Conservation (phyloP, 2,888 invertebrate genomes). For the Sylvicola cinctus region DNA sequence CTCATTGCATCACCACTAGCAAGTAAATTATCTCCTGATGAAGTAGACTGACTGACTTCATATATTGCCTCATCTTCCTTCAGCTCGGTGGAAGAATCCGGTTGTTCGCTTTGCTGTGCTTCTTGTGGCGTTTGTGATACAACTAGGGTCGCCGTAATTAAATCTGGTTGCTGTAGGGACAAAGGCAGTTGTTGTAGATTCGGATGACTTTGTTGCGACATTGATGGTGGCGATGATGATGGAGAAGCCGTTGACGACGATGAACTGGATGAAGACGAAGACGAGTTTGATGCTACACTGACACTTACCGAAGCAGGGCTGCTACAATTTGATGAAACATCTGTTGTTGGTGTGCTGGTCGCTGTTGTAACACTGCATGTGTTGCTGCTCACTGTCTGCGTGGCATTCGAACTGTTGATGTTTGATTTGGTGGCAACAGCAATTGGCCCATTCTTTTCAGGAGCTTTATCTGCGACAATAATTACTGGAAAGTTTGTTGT, state of each 20-base stretch:
- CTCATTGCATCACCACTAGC: too few relatives aligned
- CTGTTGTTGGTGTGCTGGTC: constrained; percentile 16
- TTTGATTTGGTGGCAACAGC: constrained; percentile 11
- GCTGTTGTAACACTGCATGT: constrained; percentile 12
- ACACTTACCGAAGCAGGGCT: constrained; percentile 12
- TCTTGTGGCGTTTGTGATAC: not conserved
- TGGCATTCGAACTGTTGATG: constrained; percentile 14
- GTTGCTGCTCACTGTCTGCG: constrained; percentile 10
- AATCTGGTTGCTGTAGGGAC: constrained; percentile 9
- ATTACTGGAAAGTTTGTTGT: constrained; percentile 9
- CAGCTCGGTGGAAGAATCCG: too few relatives aligned
- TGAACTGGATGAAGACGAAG: constrained; percentile 3
- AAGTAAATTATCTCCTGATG: too few relatives aligned
- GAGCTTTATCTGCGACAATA: not conserved
- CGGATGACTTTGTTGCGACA: constrained; percentile 17
- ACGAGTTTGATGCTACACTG: constrained; percentile 10
- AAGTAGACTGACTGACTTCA: too few relatives aligned
- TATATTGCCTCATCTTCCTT: too few relatives aligned
- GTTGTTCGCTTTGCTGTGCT: too few relatives aligned
- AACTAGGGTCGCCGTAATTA: not conserved
- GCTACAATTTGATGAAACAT: constrained; percentile 15
- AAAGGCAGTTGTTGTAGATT: constrained; percentile 11
- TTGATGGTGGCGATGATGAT: constrained; percentile 19
- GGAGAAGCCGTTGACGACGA: constrained; percentile 3
- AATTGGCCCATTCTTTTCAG: constrained; percentile 14